Evolutionary conservation across 2,113 vertebrate genomes (phyloP), one percentile per base, ranked within the genome.

Genomic region (Callipepla californica): DNA sequence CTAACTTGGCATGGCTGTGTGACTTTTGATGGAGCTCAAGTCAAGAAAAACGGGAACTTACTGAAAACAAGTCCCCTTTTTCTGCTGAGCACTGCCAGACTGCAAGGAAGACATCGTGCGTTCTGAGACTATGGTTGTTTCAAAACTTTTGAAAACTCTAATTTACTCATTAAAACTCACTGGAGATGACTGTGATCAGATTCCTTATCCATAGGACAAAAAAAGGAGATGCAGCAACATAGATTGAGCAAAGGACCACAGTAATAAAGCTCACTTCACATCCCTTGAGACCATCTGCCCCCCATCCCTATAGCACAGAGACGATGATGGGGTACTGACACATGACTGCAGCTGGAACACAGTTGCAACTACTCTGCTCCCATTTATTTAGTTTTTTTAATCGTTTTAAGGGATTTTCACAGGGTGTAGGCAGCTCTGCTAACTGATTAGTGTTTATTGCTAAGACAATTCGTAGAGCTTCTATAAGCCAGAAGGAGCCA

Each of bases 401-500:
- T 42, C 11, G 1, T 55, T 76, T 72, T 23, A 62, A 83, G 93
- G 77, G 80, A 86, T 92, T 95, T 92, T 91, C 80, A 93, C 1
- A 4, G 61, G 58, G 70, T 66, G 61, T 66, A 91, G 94, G 93
- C 94, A 95, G 92, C 82, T 90, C 65, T 92, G 77, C 85, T 78
- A 93, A 90, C 62, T 8, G 40, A 95, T 95, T 94, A 95, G 87
- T 50, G 69, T 67, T 45, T 90, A 90, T 92, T 96, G 94, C 94
- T 75, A 28, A 93, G 77, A 96, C 87, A 95, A 77, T 90, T 95
- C 68, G 47, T 84, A 85, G 86, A 58, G 92, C 84, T 96, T 83
- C 94, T 84, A 45, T 66, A 94, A 94, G 92, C 73, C 95, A 95
- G 93, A 80, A 96, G 92, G 92, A 95, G 62, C 78, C 96, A 95